Evolutionary conservation across 1,140 invertebrate species (phyloP).

Genomic region (Heliconius hewitsoni): DNA sequence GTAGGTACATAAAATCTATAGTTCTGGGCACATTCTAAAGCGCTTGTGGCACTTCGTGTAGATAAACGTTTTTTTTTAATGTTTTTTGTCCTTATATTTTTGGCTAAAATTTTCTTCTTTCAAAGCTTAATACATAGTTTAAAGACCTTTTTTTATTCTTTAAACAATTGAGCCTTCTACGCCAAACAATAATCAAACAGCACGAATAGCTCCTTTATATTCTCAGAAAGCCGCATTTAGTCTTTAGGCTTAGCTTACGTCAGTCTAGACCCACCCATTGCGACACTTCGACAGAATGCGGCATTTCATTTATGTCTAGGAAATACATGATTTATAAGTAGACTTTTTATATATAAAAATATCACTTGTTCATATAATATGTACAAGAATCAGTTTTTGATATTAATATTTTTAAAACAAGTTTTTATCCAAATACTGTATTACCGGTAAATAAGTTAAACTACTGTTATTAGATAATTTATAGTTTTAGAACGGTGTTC

Average conservation of each 20-base stretch:
- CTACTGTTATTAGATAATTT: background rate
- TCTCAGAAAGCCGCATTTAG: slow-evolving; percentile 20
- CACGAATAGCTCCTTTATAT: background rate
- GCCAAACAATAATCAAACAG: background rate
- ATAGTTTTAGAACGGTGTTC: background rate
- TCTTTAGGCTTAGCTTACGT: slow-evolving; percentile 17
- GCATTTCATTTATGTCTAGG: slow-evolving; percentile 13
- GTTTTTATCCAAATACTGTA: background rate
- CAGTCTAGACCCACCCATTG: slow-evolving; percentile 28
- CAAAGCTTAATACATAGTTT: background rate
- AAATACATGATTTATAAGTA: background rate
- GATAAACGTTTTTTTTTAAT: no score
- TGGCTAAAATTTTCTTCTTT: background rate
- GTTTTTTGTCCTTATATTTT: no score
- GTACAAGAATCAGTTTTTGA: background rate
- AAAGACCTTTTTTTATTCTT: no score
- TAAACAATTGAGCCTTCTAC: background rate
- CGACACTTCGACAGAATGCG: slow-evolving; percentile 26
- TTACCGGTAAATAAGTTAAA: background rate
- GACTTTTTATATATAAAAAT: background rate
- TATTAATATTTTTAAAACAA: background rate
- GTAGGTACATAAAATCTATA: no score
- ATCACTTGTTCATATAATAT: background rate
- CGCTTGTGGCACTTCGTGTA: no score
- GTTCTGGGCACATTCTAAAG: no score